Evolutionary conservation across 2,888 invertebrate genomes (phyloP).

Genomic region (Eupithecia tripunctaria): DNA sequence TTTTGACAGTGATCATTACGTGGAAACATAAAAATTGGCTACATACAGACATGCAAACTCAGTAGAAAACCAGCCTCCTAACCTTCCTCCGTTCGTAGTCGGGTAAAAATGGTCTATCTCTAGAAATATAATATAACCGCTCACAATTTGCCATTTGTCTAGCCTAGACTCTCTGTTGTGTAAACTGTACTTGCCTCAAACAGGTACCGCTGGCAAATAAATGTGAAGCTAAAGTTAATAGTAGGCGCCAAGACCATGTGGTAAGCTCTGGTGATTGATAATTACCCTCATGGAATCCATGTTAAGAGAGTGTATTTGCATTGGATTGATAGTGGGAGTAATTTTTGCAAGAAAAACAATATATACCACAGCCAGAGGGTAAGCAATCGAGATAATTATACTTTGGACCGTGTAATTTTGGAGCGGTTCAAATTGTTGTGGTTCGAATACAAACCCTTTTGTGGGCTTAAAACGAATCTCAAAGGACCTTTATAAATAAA

Average conservation of each 20-base stretch:
- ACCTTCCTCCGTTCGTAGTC: too few species aligned
- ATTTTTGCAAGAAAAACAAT: background rate
- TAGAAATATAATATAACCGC: background rate
- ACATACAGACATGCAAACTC: too few species aligned
- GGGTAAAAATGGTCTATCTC: background rate
- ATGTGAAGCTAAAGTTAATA: slow-evolving; percentile 26
- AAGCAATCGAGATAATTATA: background rate
- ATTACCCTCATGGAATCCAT: slow-evolving; percentile 6
- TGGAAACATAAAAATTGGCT: too few species aligned
- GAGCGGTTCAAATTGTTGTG: too few species aligned
- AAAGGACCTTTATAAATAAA: background rate
- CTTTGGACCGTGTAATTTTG: background rate
- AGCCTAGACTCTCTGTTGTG: slow-evolving; percentile 2
- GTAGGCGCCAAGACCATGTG: slow-evolving; percentile 26
- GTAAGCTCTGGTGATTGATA: slow-evolving; percentile 11
- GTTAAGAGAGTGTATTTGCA: background rate
- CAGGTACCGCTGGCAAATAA: slow-evolving; percentile 16
- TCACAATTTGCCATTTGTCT: slow-evolving; percentile 3
- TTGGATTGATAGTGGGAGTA: background rate
- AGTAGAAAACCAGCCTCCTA: too few species aligned
- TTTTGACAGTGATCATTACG: too few species aligned
- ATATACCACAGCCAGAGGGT: background rate
- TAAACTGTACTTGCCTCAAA: slow-evolving; percentile 18
- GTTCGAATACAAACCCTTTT: background rate
- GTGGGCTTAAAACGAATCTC: background rate